Base-by-base conservation (phyloP, 1,140 invertebrate species). In the Camponotus floridanus region DNA sequence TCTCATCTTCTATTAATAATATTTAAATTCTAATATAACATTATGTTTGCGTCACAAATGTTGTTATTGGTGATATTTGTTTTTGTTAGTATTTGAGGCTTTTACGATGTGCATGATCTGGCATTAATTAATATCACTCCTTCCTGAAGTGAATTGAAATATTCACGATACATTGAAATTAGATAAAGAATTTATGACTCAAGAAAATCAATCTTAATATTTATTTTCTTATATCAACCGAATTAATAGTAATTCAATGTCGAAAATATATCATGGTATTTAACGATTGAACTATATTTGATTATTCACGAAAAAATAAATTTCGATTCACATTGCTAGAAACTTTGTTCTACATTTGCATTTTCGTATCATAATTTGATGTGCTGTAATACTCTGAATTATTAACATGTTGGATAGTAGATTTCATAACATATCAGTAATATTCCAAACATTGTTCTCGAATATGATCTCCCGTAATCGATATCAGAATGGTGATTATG, bases 391-490 rank as follows among this genome's bases (percentile, higher is more conserved):
- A 70, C 4, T 70, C 8, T 26, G 13, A 9, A 74, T 73, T 81
- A 81, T 74, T 61, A n/a, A 62, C 13, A 62, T 13, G 33, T 36
- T 26, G 36, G 45, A 45, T 45, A 61, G 36, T 36, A 68, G 33
- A n/a, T 62, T 26, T 26, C 11, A 13, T 59, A 57, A n/a, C 31
- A 4, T 31, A 36, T 42, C n/a, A 15, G 18, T 61, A 73, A 61
- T 74, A 73, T 45, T 59, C 79, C 39, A 73, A 73, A 83, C 39
- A 48, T 51, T 21, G 26, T 61, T 61, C 39, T 48, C 39, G 55
- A 83, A 74, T 83, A 61, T 48, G 42, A 62, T 48, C 79, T 74
- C 55, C 7, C 39, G 68, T 62, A 83, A 83, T 83, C 39, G 55
- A 73, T 74, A 74, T 5, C 55, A 48, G 39, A 83, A 73, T 74